Base-by-base conservation (phyloP, 2,113 vertebrate species). In the Rattus rattus region DNA sequence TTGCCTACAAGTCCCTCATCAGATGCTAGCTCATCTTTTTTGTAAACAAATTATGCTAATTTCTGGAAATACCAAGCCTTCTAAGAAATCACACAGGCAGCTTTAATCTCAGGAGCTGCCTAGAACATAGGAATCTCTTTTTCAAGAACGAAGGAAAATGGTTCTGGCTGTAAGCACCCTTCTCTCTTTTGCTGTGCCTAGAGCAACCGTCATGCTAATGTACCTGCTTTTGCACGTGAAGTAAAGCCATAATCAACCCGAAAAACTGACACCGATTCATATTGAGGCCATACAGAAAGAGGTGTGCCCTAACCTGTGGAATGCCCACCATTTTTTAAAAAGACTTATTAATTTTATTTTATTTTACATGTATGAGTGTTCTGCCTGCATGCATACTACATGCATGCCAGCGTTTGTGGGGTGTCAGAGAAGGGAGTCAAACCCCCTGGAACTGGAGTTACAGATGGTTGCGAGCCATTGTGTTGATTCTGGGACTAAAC, bases 31-130 rank as follows among this genome's bases (percentile, higher is more conserved):
- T 97, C 70, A 91, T 86, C 85, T 94, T 95, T 93, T 87, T 39
- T 96, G 36, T 79, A 96, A 97, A 94, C 75, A 96, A n/a, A 89
- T 83, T 95, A 79, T 69, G 89, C 26, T 79, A 39, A 95, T 95
- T 92, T 96, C 43, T 93, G 54, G 88, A 79, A 87, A 89, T 33
- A 81, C 88, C 54, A 97, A 93, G 67, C 72, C 59, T 88, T 89
- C 39, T 22, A 89, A 73, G 49, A 94, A 86, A 96, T 94, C 59
- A 90, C 54, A 87, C 26, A 76, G 90, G 16, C 14, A 81, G 70
- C 94, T 97, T 88, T 49, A 90, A 96, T 95, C 81, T 94, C 63
- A 88, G 43, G 14, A 88, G 72, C 39, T 43, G 70, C 70, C 88
- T 92, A 70, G 91, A 91, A 96, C 80, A 36, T 56, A 69, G n/a